These are phyloP conservation scores for Zaprionus ghesquierei DNA, from an alignment of 1,140 invertebrate genomes.

Conservation along the genomic window DNA sequence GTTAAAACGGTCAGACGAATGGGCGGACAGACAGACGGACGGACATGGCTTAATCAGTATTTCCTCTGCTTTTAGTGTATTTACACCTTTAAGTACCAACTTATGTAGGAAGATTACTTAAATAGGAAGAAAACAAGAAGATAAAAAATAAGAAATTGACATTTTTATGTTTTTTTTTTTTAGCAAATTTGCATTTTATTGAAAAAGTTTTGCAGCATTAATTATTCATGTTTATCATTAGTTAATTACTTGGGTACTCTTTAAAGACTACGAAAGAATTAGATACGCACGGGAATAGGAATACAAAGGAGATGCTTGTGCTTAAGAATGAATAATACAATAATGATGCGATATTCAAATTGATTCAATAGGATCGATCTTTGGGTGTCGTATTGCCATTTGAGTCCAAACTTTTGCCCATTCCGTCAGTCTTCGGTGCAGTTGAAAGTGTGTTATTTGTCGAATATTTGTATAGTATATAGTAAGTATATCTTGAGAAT, in stretches of 20 bases:
- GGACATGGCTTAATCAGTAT: too few relatives aligned
- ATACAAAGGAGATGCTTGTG: constrained; percentile 11
- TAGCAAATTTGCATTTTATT: constrained; percentile 40
- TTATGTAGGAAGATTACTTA: too few relatives aligned
- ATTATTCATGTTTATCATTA: constrained; percentile 37
- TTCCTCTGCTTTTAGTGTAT: too few relatives aligned
- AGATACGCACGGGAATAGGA: constrained; percentile 29
- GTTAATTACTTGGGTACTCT: constrained; percentile 47
- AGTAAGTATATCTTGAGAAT: constrained; percentile 9
- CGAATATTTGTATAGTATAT: not conserved
- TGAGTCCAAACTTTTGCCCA: constrained; percentile 43
- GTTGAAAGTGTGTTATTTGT: constrained; percentile 18
- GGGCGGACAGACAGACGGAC: too few relatives aligned
- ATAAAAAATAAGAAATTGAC: not conserved
- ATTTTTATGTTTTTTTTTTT: constrained; percentile 7
- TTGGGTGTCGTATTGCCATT: constrained; percentile 57
- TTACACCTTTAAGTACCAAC: too few relatives aligned
- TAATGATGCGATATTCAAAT: constrained; percentile 20
- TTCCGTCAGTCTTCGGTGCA: constrained; percentile 62
- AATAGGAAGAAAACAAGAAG: not conserved
- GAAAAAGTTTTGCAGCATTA: constrained; percentile 45
- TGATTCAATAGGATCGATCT: constrained; percentile 49
- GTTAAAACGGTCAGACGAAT: too few relatives aligned
- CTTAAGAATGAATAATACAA: constrained; percentile 36
- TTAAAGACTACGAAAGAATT: constrained; percentile 37